A percentile compares a stretch with the other conserved stretches of the same genome.
Conservation (phyloP, 1,140 invertebrate species). For the Bombus confusus region DNA sequence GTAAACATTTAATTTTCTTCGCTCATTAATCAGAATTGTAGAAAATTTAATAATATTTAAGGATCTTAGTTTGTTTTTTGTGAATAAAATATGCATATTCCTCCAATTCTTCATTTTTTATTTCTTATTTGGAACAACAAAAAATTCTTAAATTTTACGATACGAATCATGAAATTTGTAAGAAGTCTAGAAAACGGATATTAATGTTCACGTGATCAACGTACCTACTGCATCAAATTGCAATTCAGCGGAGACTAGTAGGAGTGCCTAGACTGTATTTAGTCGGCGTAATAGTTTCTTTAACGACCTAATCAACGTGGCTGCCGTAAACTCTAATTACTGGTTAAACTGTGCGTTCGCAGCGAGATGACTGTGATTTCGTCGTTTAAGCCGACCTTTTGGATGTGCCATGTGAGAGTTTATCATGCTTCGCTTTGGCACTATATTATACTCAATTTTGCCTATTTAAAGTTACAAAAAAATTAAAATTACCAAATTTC, state of each 20-base stretch:
- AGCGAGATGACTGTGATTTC: constrained; percentile 3
- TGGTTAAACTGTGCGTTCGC: constrained; percentile 1
- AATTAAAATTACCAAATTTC: background rate
- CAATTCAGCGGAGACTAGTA: constrained; percentile 9
- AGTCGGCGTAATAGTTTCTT: constrained; percentile 47
- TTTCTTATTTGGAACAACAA: background rate
- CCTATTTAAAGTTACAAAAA: background rate
- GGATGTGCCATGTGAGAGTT: too few relatives aligned
- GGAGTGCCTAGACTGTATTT: constrained; percentile 20
- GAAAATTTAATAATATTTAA: too few relatives aligned
- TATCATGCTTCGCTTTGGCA: background rate
- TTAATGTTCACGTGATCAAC: background rate
- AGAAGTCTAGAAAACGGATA: background rate
- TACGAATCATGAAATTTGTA: background rate
- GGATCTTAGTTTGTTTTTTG: too few relatives aligned
- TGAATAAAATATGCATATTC: too few relatives aligned
- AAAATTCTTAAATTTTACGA: background rate
- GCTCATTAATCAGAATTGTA: background rate
- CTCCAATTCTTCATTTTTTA: background rate
- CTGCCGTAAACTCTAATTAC: constrained; percentile 39
- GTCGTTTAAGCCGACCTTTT: background rate
- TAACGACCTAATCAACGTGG: constrained; percentile 55
- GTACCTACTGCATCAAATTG: constrained; percentile 20
- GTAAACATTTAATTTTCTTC: background rate
- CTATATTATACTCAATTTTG: background rate